phyloP scores from a whole-genome alignment of 2,888 invertebrate species.

The Diaprepes abbreviatus region DNA sequence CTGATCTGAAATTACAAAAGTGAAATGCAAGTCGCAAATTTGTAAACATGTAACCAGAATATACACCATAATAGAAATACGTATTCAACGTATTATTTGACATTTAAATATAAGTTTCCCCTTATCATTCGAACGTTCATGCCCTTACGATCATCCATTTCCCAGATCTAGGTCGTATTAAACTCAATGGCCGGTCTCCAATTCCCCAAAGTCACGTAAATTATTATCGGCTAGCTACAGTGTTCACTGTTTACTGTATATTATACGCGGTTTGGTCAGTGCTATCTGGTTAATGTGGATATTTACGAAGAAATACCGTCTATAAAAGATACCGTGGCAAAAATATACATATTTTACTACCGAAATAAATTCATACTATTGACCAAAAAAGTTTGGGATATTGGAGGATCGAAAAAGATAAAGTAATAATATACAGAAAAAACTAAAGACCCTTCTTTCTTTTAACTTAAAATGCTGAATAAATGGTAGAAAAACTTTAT shows the following conservation, averaged over 20 bases:
- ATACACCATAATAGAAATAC: too few relatives aligned
- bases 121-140: neutral
- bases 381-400: too few relatives aligned
- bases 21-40: too few relatives aligned
- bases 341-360: too few relatives aligned
- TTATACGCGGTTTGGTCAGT: slow-evolving; percentile 44
- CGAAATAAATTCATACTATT: too few relatives aligned
- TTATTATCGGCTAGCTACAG: slow-evolving; percentile 46
- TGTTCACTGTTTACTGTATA: slow-evolving; percentile 42
- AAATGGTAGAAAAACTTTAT: too few relatives aligned
- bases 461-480: too few relatives aligned
- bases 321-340: slow-evolving; percentile 43
- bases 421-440: too few relatives aligned
- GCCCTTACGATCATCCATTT: neutral
- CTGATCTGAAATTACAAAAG: too few relatives aligned
- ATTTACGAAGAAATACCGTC: slow-evolving; percentile 45
- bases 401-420: too few relatives aligned
- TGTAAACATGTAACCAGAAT: too few relatives aligned
- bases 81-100: neutral
- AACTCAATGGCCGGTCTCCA: slow-evolving; percentile 32
- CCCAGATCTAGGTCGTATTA: slow-evolving; percentile 41
- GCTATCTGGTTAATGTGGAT: slow-evolving; percentile 49
- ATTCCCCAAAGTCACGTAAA: slow-evolving; percentile 49
- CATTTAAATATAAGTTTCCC: neutral
- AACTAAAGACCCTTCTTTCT: too few relatives aligned